Conservation (phyloP, 2,888 invertebrate genomes). For the Aleiodes testaceus region DNA sequence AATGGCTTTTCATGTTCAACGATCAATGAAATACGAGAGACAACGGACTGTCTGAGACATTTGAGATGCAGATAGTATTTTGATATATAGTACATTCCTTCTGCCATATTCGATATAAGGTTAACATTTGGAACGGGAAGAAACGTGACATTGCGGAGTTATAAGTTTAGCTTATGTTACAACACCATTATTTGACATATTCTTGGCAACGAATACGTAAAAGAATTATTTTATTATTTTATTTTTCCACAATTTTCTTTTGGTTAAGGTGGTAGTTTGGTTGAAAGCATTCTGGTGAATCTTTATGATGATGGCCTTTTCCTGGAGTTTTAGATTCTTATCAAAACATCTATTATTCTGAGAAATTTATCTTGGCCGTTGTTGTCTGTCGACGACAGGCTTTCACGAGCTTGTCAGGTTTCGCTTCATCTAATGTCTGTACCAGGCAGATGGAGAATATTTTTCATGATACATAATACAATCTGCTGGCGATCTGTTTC, state of each 20-base stretch:
- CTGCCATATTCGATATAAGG: constrained; percentile 35
- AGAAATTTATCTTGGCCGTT: constrained; percentile 7
- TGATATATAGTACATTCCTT: constrained; percentile 13
- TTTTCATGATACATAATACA: constrained; percentile 41
- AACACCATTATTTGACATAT: constrained; percentile 17
- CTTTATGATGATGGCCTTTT: too few relatives aligned
- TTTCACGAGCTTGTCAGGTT: constrained; percentile 19
- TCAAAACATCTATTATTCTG: constrained; percentile 8
- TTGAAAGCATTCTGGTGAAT: too few relatives aligned
- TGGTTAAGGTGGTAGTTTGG: not conserved
- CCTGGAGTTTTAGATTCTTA: not conserved
- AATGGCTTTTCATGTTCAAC: constrained; percentile 29
- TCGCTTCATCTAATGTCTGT: constrained; percentile 39
- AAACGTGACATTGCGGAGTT: constrained; percentile 35
- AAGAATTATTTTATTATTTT: constrained; percentile 1
- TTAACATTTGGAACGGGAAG: constrained; percentile 32
- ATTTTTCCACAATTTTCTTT: not conserved
- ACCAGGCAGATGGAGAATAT: constrained; percentile 38
- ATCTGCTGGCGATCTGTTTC: constrained; percentile 13
- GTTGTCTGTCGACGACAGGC: constrained; percentile 39
- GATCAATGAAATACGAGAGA: constrained; percentile 33
- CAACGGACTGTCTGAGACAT: constrained; percentile 41
- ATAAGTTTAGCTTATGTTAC: constrained; percentile 33
- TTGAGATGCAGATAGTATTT: constrained; percentile 38
- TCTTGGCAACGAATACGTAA: constrained; percentile 3